Evolutionary conservation across 2,888 invertebrate genomes (phyloP), one percentile per base, ranked within the genome.

Genomic region (Metallyticus violacea): DNA sequence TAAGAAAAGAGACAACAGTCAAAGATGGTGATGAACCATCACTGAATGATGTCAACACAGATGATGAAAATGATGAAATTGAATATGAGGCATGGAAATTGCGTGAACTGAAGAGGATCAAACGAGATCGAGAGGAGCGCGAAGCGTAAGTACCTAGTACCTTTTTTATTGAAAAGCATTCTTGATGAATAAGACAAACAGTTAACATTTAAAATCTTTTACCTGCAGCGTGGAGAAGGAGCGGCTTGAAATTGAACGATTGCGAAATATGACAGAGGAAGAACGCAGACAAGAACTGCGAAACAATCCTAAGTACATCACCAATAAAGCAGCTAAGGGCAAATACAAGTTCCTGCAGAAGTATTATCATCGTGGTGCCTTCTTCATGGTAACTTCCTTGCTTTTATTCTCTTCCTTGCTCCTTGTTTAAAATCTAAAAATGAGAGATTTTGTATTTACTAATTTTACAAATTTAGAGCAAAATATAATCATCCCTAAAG

Each of bases 301-400:
- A 85, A 92, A 96, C 86, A 99, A 99, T 93, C 99, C 99, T 0
- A 99, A 98, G 92, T 91, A 94, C 22, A 94, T 99, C 88, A 98
- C 98, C 6, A 99, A 99, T 92, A 98, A 99, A 91, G 96, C 97
- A 0, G 94, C 95, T 85, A 99, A 99, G 92, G 99, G 99, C 88
- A 99, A 99, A 93, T 99, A 99, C 94, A 99, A 99, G 92, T 99
- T 99, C 93, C 93, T 99, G 89, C 99, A 99, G 93, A 99, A 99
- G 91, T 99, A 99, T 92, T 99, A 98, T 91, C 99, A 99, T 94
- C 96, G 99, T 91, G 99, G 99, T 92, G 99, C 98, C 3, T 99
- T 99, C 94, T 99, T 98, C 91, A 93, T 99, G 94, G 94, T 94
- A 90, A 91, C 77, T 76, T 9, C 76, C 7, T 9, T 26, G 25